Percentiles rank a stretch among this genome's conserved stretches.
Conservation (phyloP, 1,140 invertebrate genomes). For the Drosophila kepulauana region DNA sequence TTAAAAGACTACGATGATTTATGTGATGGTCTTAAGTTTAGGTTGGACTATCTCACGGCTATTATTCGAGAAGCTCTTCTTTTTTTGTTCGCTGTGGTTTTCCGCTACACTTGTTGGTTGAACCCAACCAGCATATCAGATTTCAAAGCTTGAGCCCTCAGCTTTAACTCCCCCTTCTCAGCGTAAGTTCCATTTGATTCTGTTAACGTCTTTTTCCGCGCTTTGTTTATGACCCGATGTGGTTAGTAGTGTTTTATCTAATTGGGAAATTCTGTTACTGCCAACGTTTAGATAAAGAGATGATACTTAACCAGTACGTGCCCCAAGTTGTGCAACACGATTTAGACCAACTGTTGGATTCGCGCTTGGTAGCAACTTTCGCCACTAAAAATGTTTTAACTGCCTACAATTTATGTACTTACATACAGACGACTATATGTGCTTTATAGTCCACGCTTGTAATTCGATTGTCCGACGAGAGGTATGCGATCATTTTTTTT, state of each 20-base stretch:
- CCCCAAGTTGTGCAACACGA: constrained; percentile 60
- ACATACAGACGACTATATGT: not conserved
- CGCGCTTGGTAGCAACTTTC: constrained; percentile 22
- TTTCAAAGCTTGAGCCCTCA: constrained; percentile 27
- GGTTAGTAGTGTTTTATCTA: constrained; percentile 59
- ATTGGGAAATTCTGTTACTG: constrained; percentile 62
- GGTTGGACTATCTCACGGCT: constrained; percentile 44
- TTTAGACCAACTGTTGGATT: not conserved
- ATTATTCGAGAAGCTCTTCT: constrained; percentile 29
- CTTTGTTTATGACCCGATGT: constrained; percentile 15
- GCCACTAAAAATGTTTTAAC: constrained; percentile 25
- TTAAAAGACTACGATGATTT: constrained; percentile 26
- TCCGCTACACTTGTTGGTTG: constrained; percentile 41
- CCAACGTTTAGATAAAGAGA: constrained; percentile 31
- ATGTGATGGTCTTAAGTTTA: constrained; percentile 33
- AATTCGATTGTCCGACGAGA: constrained; percentile 22
- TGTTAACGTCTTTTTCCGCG: constrained; percentile 19
- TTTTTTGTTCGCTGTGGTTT: constrained; percentile 39
- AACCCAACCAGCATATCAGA: constrained; percentile 30
- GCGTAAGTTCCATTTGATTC: not conserved
- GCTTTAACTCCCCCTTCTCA: not conserved
- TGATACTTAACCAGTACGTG: constrained; percentile 50
- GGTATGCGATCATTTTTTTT: constrained; percentile 1
- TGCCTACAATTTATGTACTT: constrained; percentile 43
- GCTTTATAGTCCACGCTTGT: constrained; percentile 24